Evolutionary conservation across 2,888 invertebrate genomes (phyloP), one percentile per base, ranked within the genome.

Genomic region (Melanchra persicariae): DNA sequence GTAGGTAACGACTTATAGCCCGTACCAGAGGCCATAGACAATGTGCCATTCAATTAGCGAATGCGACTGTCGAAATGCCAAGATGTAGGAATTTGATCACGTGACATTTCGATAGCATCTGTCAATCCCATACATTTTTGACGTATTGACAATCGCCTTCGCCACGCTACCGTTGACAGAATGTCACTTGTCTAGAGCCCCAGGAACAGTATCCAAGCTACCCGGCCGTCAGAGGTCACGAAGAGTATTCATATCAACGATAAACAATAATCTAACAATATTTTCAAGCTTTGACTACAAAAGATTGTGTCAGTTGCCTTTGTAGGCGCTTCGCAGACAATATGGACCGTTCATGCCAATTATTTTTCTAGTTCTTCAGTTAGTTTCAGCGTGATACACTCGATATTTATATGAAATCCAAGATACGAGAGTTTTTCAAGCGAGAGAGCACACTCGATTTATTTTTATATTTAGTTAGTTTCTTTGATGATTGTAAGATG

Each of bases 301-400:
- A 81, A 84, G 69, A 70, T 82, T 70, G 70, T 67, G 80, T 81
- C 66, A 57, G 63, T 64, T 49, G 79, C 82, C 88, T 88, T 87
- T 87, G 86, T 84, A 77, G 52, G 55, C 69, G 54, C 47, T 60
- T 51, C 45, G 7, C 69, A 67, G 60, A 79, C 54, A 60, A 60
- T 70, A 65, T 65, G 55, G 45, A 68, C 70, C 70, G 51, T 80
- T 80, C 85, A 77, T 86, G 82, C 86, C 89, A 88, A 90, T 90
- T 90, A 89, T 87, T 86, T 88, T 87, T 81, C 75, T 76, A 82
- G 30, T 55, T 61, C 77, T 59, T 67, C 66, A 58, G 66, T 71
- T 59, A 63, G 22, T 60, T 72, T 65, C 62, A 60, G 40, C 52
- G 19, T 62, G 62, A 57, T 54, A 40, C 24, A 72, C 6, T 63